phyloP scores from a whole-genome alignment of 2,888 invertebrate genomes.

The Diaprepes abbreviatus region DNA sequence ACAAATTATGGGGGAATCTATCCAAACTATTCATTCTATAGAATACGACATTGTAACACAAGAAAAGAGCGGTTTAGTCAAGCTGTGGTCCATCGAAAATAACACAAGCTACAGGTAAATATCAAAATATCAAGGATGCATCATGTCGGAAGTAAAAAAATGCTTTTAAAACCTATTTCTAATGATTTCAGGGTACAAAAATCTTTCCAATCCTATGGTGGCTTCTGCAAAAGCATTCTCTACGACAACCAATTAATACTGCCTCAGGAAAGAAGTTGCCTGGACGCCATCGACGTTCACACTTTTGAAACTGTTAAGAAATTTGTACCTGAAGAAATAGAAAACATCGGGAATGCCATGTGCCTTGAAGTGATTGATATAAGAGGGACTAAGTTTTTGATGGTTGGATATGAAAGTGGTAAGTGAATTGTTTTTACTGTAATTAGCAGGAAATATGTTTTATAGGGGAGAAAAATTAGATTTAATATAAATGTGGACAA shows the following conservation, averaged over 20 bases:
- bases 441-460: too few relatives aligned
- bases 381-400: constrained; percentile 70
- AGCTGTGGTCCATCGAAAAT: constrained; percentile 74
- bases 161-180: too few relatives aligned
- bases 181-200: constrained; percentile 63
- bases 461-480: too few relatives aligned
- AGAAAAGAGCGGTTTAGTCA: constrained; percentile 80
- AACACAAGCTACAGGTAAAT: constrained; percentile 72
- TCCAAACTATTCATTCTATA: constrained; percentile 75
- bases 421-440: too few relatives aligned
- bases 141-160: too few relatives aligned
- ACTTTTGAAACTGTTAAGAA: constrained; percentile 64
- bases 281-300: constrained; percentile 68
- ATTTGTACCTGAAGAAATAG: constrained; percentile 65
- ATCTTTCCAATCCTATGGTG: constrained; percentile 74
- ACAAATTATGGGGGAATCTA: constrained; percentile 76
- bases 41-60: constrained; percentile 78
- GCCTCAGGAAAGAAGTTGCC: constrained; percentile 74
- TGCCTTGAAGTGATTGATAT: constrained; percentile 71
- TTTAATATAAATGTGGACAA: too few relatives aligned
- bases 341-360: constrained; percentile 75
- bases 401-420: constrained; percentile 81
- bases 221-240: constrained; percentile 81
- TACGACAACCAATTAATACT: constrained; percentile 73
- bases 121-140: too few relatives aligned